Conservation (phyloP, 2,797 vertebrate genomes). For the Phaenicophaeus curvirostris region DNA sequence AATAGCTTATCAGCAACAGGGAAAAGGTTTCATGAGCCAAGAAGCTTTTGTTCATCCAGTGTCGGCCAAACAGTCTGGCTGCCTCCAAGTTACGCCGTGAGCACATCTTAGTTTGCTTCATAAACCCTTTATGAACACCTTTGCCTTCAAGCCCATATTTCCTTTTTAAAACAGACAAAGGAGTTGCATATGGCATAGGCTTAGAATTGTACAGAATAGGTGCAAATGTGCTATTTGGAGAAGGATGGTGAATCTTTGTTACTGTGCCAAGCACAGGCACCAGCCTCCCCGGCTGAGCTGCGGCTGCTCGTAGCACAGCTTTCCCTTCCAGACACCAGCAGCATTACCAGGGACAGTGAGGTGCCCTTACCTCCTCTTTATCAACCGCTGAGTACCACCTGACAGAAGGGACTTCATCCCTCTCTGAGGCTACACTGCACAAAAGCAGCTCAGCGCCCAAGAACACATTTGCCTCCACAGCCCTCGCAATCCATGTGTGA, state of each 20-base stretch:
- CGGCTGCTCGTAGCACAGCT: neutral
- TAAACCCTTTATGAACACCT: neutral
- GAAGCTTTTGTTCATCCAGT: neutral
- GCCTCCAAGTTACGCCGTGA: rapidly evolving
- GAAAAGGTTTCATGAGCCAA: neutral
- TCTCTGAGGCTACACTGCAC: neutral
- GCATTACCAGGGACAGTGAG: neutral
- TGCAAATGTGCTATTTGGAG: rapidly evolving
- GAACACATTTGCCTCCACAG: slow-evolving; percentile 10
- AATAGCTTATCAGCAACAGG: neutral
- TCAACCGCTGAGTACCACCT: neutral
- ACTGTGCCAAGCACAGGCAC: neutral
- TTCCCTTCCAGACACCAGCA: neutral
- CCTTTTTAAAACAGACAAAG: neutral
- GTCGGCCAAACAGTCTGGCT: neutral
- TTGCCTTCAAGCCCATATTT: neutral
- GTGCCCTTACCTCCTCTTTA: neutral
- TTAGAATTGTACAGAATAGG: neutral
- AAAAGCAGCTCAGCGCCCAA: slow-evolving; percentile 11
- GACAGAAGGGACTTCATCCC: neutral
- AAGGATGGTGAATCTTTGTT: neutral
- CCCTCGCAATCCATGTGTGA: slow-evolving; percentile 30
- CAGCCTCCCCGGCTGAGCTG: rapidly evolving
- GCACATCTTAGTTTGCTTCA: neutral
- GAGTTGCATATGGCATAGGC: no score